Evolutionary conservation across 2,888 invertebrate species (phyloP).

Genomic region (Idaea straminata): DNA sequence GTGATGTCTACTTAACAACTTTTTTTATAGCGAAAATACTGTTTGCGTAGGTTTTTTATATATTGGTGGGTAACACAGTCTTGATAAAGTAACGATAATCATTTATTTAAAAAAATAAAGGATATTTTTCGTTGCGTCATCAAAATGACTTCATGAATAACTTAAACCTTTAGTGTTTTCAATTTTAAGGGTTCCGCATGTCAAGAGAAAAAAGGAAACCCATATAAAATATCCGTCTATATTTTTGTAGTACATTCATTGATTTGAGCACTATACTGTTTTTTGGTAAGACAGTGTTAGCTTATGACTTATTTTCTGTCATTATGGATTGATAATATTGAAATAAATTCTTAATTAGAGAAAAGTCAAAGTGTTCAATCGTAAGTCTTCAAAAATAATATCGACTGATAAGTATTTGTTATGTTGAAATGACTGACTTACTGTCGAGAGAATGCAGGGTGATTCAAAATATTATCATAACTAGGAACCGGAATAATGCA

Average conservation of each 20-base stretch:
- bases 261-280: too few species aligned
- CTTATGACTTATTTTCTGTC: not conserved
- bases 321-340: not conserved
- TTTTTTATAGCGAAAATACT: conserved; percentile 2
- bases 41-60: not conserved
- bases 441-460: conserved; percentile 27
- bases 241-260: too few species aligned
- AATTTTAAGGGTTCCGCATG: too few species aligned
- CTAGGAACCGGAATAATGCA: not conserved
- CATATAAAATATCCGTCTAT: too few species aligned
- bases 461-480: conserved; percentile 7
- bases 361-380: not conserved
- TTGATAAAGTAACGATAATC: too few species aligned
- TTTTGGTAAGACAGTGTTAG: not conserved
- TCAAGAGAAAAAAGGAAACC: too few species aligned
- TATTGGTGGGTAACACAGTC: too few species aligned
- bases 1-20: not conserved
- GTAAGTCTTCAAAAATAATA: conserved; percentile 22
- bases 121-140: too few species aligned
- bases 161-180: too few species aligned
- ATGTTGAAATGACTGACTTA: conserved; percentile 20
- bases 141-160: too few species aligned
- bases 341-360: not conserved
- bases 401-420: conserved; percentile 20
- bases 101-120: too few species aligned